These are phyloP conservation scores for Tiliqua scincoides DNA, from an alignment of 2,113 vertebrate species.

Conservation along the genomic window DNA sequence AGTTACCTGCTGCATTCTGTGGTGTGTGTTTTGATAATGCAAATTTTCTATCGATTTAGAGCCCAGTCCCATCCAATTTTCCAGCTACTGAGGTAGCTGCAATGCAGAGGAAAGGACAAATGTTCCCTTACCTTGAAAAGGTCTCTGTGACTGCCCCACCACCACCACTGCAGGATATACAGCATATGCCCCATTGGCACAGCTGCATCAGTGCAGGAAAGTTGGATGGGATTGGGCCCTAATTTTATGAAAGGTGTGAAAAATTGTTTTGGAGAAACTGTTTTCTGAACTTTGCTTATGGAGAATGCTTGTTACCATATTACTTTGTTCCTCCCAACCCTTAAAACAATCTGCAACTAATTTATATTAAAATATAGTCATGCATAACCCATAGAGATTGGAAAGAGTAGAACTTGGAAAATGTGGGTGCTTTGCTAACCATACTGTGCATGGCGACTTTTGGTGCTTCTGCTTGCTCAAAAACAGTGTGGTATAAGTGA, in stretches of 20 bases:
- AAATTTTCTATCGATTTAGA: not conserved
- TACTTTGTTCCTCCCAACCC: not conserved
- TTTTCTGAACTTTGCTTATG: not conserved
- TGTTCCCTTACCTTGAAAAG: too few species aligned
- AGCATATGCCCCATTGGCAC: too few species aligned
- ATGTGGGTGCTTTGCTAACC: not conserved
- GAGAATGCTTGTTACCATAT: not conserved
- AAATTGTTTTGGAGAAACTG: not conserved
- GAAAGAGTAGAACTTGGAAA: not conserved
- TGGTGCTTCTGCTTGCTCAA: not conserved
- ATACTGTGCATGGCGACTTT: not conserved
- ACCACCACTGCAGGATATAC: too few species aligned
- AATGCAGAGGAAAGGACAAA: too few species aligned
- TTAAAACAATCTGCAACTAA: not conserved
- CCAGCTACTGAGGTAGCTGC: too few species aligned
- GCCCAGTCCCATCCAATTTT: too few species aligned
- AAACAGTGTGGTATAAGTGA: not conserved
- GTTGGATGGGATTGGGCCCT: too few species aligned
- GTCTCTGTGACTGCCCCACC: too few species aligned
- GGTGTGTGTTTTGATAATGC: not conserved
- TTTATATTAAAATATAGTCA: not conserved
- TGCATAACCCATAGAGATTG: not conserved
- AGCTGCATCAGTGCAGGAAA: too few species aligned
- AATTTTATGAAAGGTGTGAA: not conserved
- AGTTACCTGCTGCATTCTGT: not conserved